Conservation (phyloP, 1,140 invertebrate genomes). For the Eulimnadia texana region DNA sequence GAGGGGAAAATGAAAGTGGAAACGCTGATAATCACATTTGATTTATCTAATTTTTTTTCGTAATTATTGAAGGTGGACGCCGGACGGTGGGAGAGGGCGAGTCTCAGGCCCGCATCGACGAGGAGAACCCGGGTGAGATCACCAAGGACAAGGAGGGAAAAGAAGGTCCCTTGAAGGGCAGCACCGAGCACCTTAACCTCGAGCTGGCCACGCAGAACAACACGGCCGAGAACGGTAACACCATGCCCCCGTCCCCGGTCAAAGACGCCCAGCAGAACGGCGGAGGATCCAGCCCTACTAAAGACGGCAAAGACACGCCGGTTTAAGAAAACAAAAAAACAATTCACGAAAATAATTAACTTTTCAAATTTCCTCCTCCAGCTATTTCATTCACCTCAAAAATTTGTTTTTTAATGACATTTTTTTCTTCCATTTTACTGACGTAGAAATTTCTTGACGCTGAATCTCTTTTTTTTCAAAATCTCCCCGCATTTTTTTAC, state of each 20-base stretch:
- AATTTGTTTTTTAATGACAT: neutral
- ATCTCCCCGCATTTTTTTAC: no score
- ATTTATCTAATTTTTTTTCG: neutral
- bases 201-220: neutral
- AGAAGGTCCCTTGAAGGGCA: constrained; percentile 4
- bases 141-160: constrained; percentile 11
- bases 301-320: neutral
- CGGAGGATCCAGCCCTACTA: neutral
- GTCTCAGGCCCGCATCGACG: constrained; percentile 11
- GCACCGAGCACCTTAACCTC: constrained; percentile 7
- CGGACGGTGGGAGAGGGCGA: constrained; percentile 10
- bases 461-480: no score
- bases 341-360: no score
- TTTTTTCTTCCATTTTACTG: no score
- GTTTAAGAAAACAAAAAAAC: neutral
- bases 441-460: no score
- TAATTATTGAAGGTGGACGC: neutral
- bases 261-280: neutral
- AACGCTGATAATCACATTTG: no score
- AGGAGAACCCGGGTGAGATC: constrained; percentile 11
- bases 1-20: no score
- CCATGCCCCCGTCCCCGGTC: neutral
- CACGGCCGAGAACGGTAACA: constrained; percentile 7
- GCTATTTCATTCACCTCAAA: neutral
- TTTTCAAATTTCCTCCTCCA: neutral